A percentile compares a stretch with the other conserved stretches of the same genome.
Conservation (phyloP, 2,113 vertebrate genomes). For the Chaetorhynchus papuensis region DNA sequence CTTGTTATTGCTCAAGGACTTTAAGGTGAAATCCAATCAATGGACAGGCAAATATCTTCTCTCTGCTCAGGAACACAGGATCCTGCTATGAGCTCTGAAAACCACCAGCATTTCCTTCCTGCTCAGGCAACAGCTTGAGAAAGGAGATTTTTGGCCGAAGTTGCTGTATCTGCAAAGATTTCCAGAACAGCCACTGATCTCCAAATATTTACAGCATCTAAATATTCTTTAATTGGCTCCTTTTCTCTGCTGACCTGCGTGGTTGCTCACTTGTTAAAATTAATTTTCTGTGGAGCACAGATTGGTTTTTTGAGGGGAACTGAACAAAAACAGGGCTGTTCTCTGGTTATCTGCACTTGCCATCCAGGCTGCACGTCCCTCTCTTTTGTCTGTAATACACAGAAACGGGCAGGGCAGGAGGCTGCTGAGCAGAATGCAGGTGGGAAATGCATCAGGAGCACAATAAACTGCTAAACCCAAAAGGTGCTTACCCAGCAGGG, state of each 20-base stretch:
- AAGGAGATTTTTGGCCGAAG: not conserved
- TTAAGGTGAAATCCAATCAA: not conserved
- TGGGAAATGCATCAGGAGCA: not conserved
- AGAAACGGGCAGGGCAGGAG: accelerated
- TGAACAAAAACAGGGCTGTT: accelerated
- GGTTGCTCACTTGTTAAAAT: not conserved
- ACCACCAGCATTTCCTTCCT: not conserved
- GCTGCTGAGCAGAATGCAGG: not conserved
- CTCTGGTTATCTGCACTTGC: not conserved
- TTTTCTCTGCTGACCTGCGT: not conserved
- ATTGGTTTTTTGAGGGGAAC: not conserved
- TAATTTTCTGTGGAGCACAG: not conserved
- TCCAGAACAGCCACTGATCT: not conserved
- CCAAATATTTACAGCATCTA: not conserved
- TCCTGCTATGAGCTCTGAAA: not conserved
- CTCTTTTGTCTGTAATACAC: accelerated
- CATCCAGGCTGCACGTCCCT: not conserved
- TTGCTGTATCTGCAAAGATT: not conserved
- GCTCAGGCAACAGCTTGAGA: not conserved
- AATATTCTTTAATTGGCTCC: not conserved
- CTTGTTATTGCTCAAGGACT: not conserved
- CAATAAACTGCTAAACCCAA: not conserved
- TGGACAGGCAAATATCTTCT: not conserved
- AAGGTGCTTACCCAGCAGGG: not conserved
- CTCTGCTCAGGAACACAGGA: not conserved